Conservation (phyloP, 2,113 vertebrate species). For the Thamnaconus septentrionalis region DNA sequence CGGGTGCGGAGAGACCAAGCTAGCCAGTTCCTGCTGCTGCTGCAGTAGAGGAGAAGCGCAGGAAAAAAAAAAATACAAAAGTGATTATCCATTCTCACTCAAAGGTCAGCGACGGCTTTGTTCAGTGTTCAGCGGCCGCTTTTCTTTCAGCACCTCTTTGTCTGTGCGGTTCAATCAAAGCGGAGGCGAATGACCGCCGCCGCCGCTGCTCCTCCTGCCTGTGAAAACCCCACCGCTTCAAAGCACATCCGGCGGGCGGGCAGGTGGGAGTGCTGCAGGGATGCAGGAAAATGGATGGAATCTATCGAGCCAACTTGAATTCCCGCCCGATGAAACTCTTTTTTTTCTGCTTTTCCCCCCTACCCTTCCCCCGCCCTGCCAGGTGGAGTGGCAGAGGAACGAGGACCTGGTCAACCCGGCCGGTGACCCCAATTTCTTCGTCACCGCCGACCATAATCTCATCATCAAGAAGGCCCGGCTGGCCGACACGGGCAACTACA, state of each 20-base stretch:
- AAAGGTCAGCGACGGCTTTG: too few species aligned
- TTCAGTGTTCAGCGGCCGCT: too few species aligned
- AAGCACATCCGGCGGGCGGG: too few species aligned
- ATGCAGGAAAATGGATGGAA: too few species aligned
- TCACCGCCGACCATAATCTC: slow-evolving; percentile 91
- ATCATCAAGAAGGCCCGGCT: slow-evolving; percentile 93
- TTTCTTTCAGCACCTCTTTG: background rate
- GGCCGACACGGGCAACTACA: slow-evolving; percentile 97
- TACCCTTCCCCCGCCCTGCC: slow-evolving; percentile 36
- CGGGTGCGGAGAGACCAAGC: too few species aligned
- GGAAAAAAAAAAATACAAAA: too few species aligned
- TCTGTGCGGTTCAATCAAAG: slow-evolving; percentile 13
- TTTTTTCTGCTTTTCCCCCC: background rate
- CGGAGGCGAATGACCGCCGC: background rate
- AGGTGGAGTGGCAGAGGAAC: slow-evolving; percentile 97
- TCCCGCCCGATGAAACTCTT: background rate
- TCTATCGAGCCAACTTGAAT: slow-evolving; percentile 16
- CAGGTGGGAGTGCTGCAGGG: background rate
- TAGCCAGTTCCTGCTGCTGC: too few species aligned
- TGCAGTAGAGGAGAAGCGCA: too few species aligned
- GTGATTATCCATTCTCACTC: too few species aligned
- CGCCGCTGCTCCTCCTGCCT: too few species aligned
- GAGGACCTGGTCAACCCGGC: slow-evolving; percentile 90
- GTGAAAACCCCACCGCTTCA: too few species aligned
- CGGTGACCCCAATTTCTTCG: slow-evolving; percentile 89